Base-by-base conservation (phyloP, 2,888 invertebrate species). In the Microctonus brassicae region DNA sequence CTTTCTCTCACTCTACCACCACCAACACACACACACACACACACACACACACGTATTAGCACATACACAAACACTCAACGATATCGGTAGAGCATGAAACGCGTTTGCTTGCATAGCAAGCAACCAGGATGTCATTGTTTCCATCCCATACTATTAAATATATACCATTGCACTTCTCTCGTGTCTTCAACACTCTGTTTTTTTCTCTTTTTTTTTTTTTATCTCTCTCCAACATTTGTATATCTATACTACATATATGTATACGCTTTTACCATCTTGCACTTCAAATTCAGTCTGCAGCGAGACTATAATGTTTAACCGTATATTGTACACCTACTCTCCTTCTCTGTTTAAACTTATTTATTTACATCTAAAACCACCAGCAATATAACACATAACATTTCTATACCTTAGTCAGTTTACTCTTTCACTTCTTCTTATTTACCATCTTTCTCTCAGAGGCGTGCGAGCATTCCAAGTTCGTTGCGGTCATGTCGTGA, bases 391-490 rank as follows among this genome's bases (percentile, higher is more conserved):
- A n/a, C n/a, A n/a, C n/a, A n/a, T n/a, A n/a, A n/a, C n/a, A n/a
- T n/a, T n/a, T n/a, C n/a, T n/a, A n/a, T n/a, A n/a, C n/a, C n/a
- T n/a, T n/a, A n/a, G n/a, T n/a, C n/a, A n/a, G n/a, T 72, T 65
- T 55, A 61, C 68, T 76, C 61, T 68, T 72, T 72, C 66, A 39
- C 62, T 53, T 75, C 76, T 72, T 74, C 70, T 13, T 52, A 29
- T 68, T 57, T 72, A 73, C 57, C 75, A 66, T 71, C 72, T 74
- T 75, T 75, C 74, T 74, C 71, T 69, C 52, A 70, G 70, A 77
- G 70, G 77, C 80, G 80, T 78, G 79, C 76, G 79, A 80, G 78
- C 77, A 81, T 81, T 80, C 79, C 79, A 73, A 70, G 76, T 73
- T 79, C 75, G 78, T 76, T 47, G 17, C 47, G 76, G 76, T 79